phyloP scores from a whole-genome alignment of 2,888 invertebrate species.

The Tenthredo mesomela region DNA sequence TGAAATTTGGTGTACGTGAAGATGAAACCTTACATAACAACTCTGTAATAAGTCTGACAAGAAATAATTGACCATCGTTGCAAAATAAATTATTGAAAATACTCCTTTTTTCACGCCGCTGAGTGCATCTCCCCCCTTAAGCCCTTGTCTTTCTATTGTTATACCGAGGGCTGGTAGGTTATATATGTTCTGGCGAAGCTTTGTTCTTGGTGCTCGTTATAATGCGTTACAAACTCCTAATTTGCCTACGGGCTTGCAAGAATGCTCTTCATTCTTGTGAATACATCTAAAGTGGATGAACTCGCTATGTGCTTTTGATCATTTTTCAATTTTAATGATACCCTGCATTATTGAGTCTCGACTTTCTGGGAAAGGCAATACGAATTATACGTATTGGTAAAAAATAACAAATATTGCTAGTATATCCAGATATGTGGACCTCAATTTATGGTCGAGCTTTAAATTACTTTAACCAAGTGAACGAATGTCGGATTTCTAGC shows the following conservation, averaged over 20 bases:
- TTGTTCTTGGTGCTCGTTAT: conserved; percentile 2
- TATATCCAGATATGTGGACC: neutral
- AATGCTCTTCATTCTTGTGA: neutral
- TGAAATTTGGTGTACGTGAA: too few species aligned
- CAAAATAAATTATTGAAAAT: too few species aligned
- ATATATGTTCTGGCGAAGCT: neutral
- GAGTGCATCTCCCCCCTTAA: too few species aligned
- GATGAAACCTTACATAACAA: too few species aligned
- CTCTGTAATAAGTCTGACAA: too few species aligned
- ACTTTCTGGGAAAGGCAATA: neutral
- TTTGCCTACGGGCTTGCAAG: neutral
- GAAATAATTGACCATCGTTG: too few species aligned
- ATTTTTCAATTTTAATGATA: neutral
- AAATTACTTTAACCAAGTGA: conserved; percentile 2
- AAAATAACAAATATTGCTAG: neutral
- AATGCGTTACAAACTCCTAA: neutral
- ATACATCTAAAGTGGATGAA: too few species aligned
- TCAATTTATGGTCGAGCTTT: neutral
- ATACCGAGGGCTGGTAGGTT: neutral
- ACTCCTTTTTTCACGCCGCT: too few species aligned
- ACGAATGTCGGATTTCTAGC: neutral
- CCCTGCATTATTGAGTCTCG: neutral
- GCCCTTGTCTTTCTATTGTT: neutral
- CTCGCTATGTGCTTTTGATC: neutral
- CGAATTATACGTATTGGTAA: neutral